phyloP scores from a whole-genome alignment of 2,888 invertebrate species.

The Dicyrtoma fusca region DNA sequence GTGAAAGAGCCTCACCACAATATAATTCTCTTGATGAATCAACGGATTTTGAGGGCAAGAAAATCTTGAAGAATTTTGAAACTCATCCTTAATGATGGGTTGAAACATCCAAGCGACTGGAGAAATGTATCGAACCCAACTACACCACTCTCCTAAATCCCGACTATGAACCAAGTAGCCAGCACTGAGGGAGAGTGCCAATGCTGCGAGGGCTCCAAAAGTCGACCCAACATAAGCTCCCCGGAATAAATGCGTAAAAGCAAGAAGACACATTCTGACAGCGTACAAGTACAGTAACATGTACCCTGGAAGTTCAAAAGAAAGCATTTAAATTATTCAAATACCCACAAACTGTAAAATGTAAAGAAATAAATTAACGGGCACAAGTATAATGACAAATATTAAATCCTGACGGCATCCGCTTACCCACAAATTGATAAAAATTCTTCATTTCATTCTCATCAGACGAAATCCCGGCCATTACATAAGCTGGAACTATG shows the following conservation, averaged over 20 bases:
- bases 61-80: slow-evolving; percentile 60
- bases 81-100: slow-evolving; percentile 69
- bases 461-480: slow-evolving; percentile 75
- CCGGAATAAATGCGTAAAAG: slow-evolving; percentile 69
- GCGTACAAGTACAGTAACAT: slow-evolving; percentile 59
- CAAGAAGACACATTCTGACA: slow-evolving; percentile 61
- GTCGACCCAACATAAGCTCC: slow-evolving; percentile 67
- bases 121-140: slow-evolving; percentile 71
- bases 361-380: neutral
- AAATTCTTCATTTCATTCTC: slow-evolving; percentile 55
- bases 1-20: slow-evolving; percentile 74
- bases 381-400: neutral
- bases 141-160: slow-evolving; percentile 69
- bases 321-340: slow-evolving; percentile 3
- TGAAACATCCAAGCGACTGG: slow-evolving; percentile 76
- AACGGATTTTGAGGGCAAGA: slow-evolving; percentile 65
- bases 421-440: slow-evolving; percentile 58
- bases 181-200: slow-evolving; percentile 67
- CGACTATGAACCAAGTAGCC: slow-evolving; percentile 72
- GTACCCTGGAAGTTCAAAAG: slow-evolving; percentile 56
- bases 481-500: slow-evolving; percentile 83
- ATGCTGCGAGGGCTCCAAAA: slow-evolving; percentile 66
- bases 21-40: slow-evolving; percentile 72
- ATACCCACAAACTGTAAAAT: neutral
- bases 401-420: neutral